These are phyloP conservation scores for Cliona cf. orientalis DNA, from an alignment of 37 sponge, comb jelly and placozoan species.

Conservation along the genomic window DNA sequence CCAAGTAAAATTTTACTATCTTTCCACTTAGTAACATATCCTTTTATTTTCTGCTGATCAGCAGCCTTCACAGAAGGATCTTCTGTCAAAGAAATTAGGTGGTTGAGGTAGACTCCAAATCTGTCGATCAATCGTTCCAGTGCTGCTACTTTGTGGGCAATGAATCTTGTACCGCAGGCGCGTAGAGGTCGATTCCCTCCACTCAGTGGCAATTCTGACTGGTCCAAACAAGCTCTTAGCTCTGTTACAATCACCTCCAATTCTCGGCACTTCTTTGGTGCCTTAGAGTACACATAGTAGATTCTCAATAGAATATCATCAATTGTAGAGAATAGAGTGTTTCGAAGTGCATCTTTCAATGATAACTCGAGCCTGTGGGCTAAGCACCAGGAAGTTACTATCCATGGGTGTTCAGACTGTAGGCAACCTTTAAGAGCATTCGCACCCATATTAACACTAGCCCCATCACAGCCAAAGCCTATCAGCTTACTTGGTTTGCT, in stretches of 20 bases:
- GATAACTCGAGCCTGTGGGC: slow-evolving; percentile 61
- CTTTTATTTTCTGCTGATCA: slow-evolving; percentile 57
- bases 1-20: slow-evolving; percentile 56
- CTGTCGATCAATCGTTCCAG: slow-evolving; percentile 38
- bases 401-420: too few species aligned
- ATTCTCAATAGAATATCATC: slow-evolving; percentile 44
- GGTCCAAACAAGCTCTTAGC: slow-evolving; percentile 43
- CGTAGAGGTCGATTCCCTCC: slow-evolving; percentile 47
- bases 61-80: slow-evolving; percentile 13
- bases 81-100: slow-evolving; percentile 29
- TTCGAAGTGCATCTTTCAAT: slow-evolving; percentile 61
- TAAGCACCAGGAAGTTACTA: slow-evolving; percentile 62
- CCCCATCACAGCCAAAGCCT: too few species aligned
- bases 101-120: slow-evolving; percentile 49
- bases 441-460: too few species aligned
- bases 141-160: slow-evolving; percentile 67
- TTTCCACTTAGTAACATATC: slow-evolving; percentile 56
- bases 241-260: slow-evolving; percentile 30
- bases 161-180: slow-evolving; percentile 54
- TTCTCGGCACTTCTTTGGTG: slow-evolving; percentile 52
- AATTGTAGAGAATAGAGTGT: slow-evolving; percentile 32
- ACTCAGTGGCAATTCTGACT: slow-evolving; percentile 24
- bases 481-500: too few species aligned
- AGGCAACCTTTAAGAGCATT: too few species aligned
- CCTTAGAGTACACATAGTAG: slow-evolving; percentile 53